phyloP scores from a whole-genome alignment of 2,797 vertebrate species.

The Eutrigla gurnardus region DNA sequence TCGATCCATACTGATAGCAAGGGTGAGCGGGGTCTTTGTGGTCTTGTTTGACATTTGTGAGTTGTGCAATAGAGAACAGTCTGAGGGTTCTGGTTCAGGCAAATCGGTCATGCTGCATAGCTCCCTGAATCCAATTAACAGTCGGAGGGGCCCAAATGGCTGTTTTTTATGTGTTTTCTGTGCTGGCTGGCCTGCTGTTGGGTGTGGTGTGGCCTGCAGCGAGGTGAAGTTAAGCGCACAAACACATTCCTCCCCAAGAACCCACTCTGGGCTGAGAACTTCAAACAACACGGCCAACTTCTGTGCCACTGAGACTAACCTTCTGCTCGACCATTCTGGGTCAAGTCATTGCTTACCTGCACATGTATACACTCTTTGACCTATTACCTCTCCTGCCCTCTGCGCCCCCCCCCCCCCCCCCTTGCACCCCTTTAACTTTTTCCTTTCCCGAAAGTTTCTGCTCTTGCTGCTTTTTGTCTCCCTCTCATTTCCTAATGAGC shows the following conservation, averaged over 20 bases:
- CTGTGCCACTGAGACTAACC: slow-evolving; percentile 11
- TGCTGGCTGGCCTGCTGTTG: slow-evolving; percentile 74
- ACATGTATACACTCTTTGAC: slow-evolving; percentile 28
- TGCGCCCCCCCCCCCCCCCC: slow-evolving; percentile 24
- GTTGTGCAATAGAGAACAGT: slow-evolving; percentile 77
- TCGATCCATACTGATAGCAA: slow-evolving; percentile 62
- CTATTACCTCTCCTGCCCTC: slow-evolving; percentile 33
- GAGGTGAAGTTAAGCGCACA: slow-evolving; percentile 78
- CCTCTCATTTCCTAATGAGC: slow-evolving; percentile 48
- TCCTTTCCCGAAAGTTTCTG: slow-evolving; percentile 28
- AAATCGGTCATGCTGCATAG: slow-evolving; percentile 79
- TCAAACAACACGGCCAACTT: slow-evolving; percentile 27
- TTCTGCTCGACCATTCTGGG: slow-evolving; percentile 4
- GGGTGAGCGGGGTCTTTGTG: slow-evolving; percentile 62
- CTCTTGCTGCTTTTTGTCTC: slow-evolving; percentile 37
- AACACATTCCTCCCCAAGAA: slow-evolving; percentile 80
- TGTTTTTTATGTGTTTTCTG: slow-evolving; percentile 78
- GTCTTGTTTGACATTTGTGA: slow-evolving; percentile 79
- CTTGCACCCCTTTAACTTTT: slow-evolving; percentile 34
- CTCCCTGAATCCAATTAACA: slow-evolving; percentile 85
- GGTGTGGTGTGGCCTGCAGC: slow-evolving; percentile 79
- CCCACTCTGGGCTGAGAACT: slow-evolving; percentile 51
- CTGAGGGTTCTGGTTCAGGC: slow-evolving; percentile 73
- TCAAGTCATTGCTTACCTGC: slow-evolving; percentile 9
- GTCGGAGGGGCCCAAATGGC: slow-evolving; percentile 77